A percentile compares a stretch with the other conserved stretches of the same genome.
phyloP scores from a whole-genome alignment of 2,113 vertebrate species.

The Dolichallabes microphthalmus region DNA sequence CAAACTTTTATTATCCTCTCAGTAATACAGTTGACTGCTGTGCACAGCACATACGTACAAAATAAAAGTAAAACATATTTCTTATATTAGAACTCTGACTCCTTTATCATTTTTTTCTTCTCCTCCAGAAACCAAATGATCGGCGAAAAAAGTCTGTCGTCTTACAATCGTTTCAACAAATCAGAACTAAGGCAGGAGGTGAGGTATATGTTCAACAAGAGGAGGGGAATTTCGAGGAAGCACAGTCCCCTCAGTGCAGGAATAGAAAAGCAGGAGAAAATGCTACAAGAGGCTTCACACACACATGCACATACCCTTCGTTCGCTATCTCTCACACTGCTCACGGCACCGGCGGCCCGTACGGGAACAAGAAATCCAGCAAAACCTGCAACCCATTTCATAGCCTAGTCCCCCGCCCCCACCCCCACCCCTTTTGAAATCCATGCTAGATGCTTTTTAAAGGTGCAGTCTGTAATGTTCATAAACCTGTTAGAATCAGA shows the following conservation, averaged over 20 bases:
- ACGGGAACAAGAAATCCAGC: slow-evolving; percentile 43
- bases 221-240: slow-evolving; percentile 68
- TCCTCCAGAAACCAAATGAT: slow-evolving; percentile 80
- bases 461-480: slow-evolving; percentile 21
- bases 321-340: slow-evolving; percentile 23
- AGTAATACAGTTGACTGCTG: slow-evolving; percentile 85
- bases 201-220: slow-evolving; percentile 82
- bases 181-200: slow-evolving; percentile 81
- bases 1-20: slow-evolving; percentile 78
- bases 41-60: slow-evolving; percentile 97
- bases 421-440: neutral
- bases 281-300: slow-evolving; percentile 58
- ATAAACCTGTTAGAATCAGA: neutral
- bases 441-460: slow-evolving; percentile 26
- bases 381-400: slow-evolving; percentile 33
- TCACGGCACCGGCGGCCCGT: slow-evolving; percentile 15
- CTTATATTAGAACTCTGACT: slow-evolving; percentile 74
- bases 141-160: slow-evolving; percentile 74
- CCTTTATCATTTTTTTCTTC: slow-evolving; percentile 61
- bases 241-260: slow-evolving; percentile 78
- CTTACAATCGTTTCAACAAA: slow-evolving; percentile 81
- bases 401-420: neutral
- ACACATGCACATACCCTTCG: slow-evolving; percentile 38
- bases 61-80: slow-evolving; percentile 86
- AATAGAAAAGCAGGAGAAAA: slow-evolving; percentile 75